Evolutionary conservation across 2,113 vertebrate species (phyloP).

Genomic region (Zosterops japonicus): DNA sequence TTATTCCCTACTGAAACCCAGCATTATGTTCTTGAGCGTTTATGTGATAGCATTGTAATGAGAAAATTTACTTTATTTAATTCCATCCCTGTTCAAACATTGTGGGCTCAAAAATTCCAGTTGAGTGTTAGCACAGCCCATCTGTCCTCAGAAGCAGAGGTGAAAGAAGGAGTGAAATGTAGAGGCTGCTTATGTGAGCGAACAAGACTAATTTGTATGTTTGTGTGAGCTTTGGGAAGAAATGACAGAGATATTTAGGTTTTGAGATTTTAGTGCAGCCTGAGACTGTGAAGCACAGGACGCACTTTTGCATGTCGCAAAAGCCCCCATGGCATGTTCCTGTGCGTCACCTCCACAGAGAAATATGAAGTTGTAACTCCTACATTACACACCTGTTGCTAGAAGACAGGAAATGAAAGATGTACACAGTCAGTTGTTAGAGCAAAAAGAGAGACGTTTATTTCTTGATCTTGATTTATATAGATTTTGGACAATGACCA

Average conservation of each 20-base stretch:
- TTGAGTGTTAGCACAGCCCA: not conserved
- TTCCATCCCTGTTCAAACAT: not conserved
- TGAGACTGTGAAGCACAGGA: not conserved
- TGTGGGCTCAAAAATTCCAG: not conserved
- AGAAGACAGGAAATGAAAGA: too few species aligned
- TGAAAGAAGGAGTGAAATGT: not conserved
- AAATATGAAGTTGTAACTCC: not conserved
- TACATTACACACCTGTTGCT: not conserved
- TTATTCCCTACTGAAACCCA: not conserved
- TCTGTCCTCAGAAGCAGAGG: not conserved
- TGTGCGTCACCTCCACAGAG: not conserved
- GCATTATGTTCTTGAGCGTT: not conserved
- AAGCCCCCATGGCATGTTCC: not conserved
- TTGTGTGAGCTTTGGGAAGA: not conserved
- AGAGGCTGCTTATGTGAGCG: not conserved
- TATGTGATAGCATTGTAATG: not conserved
- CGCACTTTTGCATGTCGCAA: not conserved
- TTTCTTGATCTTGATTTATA: too few species aligned
- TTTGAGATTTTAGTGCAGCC: not conserved
- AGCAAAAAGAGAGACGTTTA: too few species aligned
- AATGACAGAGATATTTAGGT: not conserved
- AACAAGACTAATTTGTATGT: not conserved
- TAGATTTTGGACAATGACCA: too few species aligned
- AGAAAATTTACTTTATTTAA: not conserved
- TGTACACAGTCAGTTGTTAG: too few species aligned